Conservation (phyloP, 37 sponge, comb jelly and placozoan genomes). For the Chondrilla cf. caribensis region DNA sequence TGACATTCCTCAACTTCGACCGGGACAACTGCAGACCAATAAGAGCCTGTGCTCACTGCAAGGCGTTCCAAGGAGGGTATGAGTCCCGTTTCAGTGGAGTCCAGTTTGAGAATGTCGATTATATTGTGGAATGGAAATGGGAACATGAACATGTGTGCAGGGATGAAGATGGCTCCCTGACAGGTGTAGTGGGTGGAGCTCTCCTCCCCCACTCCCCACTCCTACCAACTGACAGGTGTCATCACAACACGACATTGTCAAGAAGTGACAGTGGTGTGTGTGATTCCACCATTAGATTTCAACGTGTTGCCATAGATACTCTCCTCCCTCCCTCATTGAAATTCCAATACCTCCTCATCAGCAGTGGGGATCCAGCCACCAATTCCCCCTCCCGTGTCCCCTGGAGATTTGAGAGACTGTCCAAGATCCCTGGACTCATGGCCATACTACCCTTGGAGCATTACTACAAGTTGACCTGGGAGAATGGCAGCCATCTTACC, state of each 20-base stretch:
- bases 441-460: constrained; percentile 56
- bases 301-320: constrained; percentile 46
- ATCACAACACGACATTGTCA: background rate
- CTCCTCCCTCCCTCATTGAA: constrained; percentile 44
- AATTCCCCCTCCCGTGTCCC: background rate
- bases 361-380: constrained; percentile 48
- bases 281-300: constrained; percentile 34
- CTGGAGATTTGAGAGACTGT: constrained; percentile 57
- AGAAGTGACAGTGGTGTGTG: constrained; percentile 40
- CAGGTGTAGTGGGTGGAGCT: constrained; percentile 30
- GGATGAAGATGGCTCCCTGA: constrained; percentile 87
- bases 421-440: constrained; percentile 70
- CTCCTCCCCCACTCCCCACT: constrained; percentile 43
- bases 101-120: constrained; percentile 38
- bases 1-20: constrained; percentile 83
- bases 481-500: constrained; percentile 42
- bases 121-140: constrained; percentile 67
- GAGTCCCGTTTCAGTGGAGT: constrained; percentile 60
- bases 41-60: constrained; percentile 75
- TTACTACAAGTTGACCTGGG: constrained; percentile 51
- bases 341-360: constrained; percentile 29
- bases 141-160: constrained; percentile 70
- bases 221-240: constrained; percentile 36
- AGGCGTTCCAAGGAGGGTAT: constrained; percentile 70
- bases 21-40: constrained; percentile 46